A percentile compares a stretch with the other conserved stretches of the same genome.
These are phyloP conservation scores for Lophura nycthemera DNA, from an alignment of 2,113 vertebrate species.

Conservation along the genomic window DNA sequence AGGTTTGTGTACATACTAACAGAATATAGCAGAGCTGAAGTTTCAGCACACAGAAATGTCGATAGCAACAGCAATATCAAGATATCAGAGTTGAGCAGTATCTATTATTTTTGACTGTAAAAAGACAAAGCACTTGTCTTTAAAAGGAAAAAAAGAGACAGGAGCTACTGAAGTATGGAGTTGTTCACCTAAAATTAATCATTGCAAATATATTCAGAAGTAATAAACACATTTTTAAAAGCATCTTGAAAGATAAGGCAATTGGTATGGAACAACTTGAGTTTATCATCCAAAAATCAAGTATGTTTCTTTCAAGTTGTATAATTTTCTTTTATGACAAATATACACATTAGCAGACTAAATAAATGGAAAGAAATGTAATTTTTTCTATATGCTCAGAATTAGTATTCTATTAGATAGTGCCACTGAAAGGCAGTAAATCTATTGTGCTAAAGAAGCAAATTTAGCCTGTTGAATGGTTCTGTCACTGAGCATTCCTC, in stretches of 20 bases:
- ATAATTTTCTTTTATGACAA: not conserved
- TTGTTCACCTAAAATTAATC: not conserved
- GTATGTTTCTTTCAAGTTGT: not conserved
- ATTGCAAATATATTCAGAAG: not conserved
- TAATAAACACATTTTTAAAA: not conserved
- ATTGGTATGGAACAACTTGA: not conserved
- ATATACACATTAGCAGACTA: not conserved
- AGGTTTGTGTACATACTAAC: not conserved
- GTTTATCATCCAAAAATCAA: not conserved
- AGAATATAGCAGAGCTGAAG: not conserved
- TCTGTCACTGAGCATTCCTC: not conserved
- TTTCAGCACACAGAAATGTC: not conserved
- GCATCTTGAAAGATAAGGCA: not conserved
- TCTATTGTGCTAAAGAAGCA: not conserved
- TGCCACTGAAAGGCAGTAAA: not conserved
- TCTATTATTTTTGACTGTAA: not conserved
- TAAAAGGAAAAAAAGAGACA: not conserved
- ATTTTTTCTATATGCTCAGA: not conserved
- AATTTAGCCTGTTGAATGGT: not conserved
- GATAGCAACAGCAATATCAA: not conserved
- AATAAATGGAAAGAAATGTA: not conserved
- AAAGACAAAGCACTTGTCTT: not conserved
- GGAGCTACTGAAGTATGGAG: not conserved
- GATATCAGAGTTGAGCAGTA: not conserved
- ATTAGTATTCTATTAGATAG: not conserved